phyloP scores from a whole-genome alignment of 30 jellyfish, hydroid and myxozoan genomes.

The Morbakka virulenta region DNA sequence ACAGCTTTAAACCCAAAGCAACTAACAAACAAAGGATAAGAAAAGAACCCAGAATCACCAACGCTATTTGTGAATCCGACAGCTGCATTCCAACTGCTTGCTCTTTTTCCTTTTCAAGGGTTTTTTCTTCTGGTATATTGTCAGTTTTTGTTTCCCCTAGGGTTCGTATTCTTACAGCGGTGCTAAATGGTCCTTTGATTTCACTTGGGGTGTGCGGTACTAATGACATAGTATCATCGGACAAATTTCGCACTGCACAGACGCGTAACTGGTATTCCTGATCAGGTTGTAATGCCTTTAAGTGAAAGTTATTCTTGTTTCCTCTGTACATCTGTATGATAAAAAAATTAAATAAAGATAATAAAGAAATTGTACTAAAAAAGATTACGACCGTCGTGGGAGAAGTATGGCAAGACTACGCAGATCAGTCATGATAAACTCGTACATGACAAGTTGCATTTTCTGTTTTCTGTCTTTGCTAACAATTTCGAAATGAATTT shows the following conservation, averaged over 20 bases:
- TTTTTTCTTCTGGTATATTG: slow-evolving; percentile 23
- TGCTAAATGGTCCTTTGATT: slow-evolving; percentile 76
- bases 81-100: slow-evolving; percentile 27
- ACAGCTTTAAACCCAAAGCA: slow-evolving; percentile 38
- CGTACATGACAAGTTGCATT: too few relatives aligned
- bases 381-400: neutral
- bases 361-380: too few relatives aligned
- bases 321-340: slow-evolving; percentile 76
- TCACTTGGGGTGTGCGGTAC: slow-evolving; percentile 63
- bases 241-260: slow-evolving; percentile 67
- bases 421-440: too few relatives aligned
- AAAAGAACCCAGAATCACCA: slow-evolving; percentile 65
- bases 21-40: slow-evolving; percentile 61
- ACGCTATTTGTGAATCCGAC: slow-evolving; percentile 88
- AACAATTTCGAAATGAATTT: too few relatives aligned
- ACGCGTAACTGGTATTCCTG: slow-evolving; percentile 68
- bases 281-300: slow-evolving; percentile 64
- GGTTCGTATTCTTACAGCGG: slow-evolving; percentile 54
- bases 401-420: too few relatives aligned
- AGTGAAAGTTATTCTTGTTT: slow-evolving; percentile 16
- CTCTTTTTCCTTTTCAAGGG: slow-evolving; percentile 1
- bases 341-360: too few relatives aligned
- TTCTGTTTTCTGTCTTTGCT: too few relatives aligned
- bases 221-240: slow-evolving; percentile 40
- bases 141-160: slow-evolving; percentile 42